Evolutionary conservation across 2,113 vertebrate species (phyloP), one percentile per base, ranked within the genome.

Genomic region (Pandion haliaetus): DNA sequence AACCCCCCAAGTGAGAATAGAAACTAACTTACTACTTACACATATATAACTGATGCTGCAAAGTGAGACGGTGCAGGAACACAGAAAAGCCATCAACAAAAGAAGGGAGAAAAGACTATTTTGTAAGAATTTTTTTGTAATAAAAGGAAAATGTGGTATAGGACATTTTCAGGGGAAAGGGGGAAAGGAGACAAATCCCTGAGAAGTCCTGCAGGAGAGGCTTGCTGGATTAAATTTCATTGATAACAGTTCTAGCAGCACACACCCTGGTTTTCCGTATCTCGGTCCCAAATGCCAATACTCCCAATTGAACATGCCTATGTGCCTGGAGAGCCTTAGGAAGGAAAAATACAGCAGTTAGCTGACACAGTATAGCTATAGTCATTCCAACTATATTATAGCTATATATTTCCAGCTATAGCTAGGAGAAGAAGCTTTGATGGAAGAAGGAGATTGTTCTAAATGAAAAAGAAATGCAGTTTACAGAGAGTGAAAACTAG

Each of bases 1-100:
- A 95, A 92, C 84, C 90, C 83, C 95, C 95, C 86, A 90, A 96
- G 92, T 92, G 96, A 97, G 94, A 96, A 93, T 40, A 91, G 94
- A 80, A 97, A 76, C 91, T 85, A 95, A 79, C 92, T 94, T 90
- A 29, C 94, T 91, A 32, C 94, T 93, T 91, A 95, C 92, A 94
- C 93, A 93, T 91, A 86, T 71, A 52, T 86, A 96, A 94, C 79
- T 40, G 45, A 74, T 6, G 85, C 67, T 6, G 5, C 90, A 62
- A 88, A 89, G 50, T 72, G 83, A 95, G 81, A 94, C 3, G 32
- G 57, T 29, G 81, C 67, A 80, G 83, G 62, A 87, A 54, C 55
- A 47, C 61, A 25, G 78, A 82, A 58, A 93, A 89, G 25, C 17
- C 17, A 63, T 8, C 6, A 21, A 71, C 17, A 47, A 45, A 25